phyloP scores from a whole-genome alignment of 1,140 invertebrate genomes.

The Caenorhabditis brenneri region DNA sequence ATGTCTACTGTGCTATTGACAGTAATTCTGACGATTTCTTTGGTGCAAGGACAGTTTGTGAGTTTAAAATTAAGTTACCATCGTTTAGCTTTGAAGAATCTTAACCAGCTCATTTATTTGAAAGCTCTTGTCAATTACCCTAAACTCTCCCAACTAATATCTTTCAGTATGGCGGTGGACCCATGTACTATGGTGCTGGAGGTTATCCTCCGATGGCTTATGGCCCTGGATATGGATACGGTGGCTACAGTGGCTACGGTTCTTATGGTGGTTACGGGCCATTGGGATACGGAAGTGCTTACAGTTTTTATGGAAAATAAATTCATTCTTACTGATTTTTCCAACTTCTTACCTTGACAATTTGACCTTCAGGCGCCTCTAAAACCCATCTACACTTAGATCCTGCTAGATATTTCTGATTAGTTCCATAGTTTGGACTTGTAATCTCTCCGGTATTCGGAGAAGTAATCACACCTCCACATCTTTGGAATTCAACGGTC shows the following conservation, averaged over 20 bases:
- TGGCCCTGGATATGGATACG: background rate
- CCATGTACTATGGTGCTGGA: background rate
- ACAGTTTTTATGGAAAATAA: constrained; percentile 40
- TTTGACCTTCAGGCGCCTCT: constrained; percentile 64
- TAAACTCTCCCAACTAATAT: background rate
- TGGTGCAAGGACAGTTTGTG: background rate
- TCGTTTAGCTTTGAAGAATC: no score
- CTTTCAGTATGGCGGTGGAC: constrained; percentile 2
- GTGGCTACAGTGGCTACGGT: constrained; percentile 29
- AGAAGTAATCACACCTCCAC: constrained; percentile 62
- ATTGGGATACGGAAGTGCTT: constrained; percentile 14
- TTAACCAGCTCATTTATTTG: no score
- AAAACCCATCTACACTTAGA: constrained; percentile 64
- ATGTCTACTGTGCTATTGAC: background rate
- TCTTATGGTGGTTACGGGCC: constrained; percentile 30
- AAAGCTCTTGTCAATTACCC: no score
- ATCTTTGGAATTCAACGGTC: constrained; percentile 57
- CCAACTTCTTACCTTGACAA: constrained; percentile 64
- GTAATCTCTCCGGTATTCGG: constrained; percentile 58
- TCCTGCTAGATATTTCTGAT: constrained; percentile 56
- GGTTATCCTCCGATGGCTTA: constrained; percentile 13
- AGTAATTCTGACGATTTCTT: background rate
- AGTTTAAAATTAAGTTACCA: background rate
- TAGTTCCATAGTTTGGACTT: constrained; percentile 57
- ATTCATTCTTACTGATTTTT: background rate